Base-by-base conservation (phyloP, 2,888 invertebrate species). In the Encarsia formosa region DNA sequence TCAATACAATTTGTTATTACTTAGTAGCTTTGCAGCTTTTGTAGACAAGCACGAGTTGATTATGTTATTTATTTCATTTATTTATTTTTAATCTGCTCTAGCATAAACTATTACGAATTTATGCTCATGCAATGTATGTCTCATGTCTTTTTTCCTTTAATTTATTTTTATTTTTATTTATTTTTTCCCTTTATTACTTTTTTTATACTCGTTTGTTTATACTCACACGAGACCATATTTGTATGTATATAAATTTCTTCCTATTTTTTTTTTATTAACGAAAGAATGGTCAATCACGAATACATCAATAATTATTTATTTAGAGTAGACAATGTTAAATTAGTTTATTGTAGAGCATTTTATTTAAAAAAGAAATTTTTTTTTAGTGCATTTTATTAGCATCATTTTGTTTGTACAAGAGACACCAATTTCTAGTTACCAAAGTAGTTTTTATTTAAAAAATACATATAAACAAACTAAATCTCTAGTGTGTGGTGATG, bases 1-100 rank as follows among this genome's bases (percentile, higher is more conserved):
- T 70, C 67, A 71, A 63, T 67, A 67, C 63, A 64, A 67, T 71
- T 72, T 70, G 70, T 67, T 66, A 65, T 69, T 62, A n/a, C n/a
- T n/a, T n/a, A 62, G 69, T 73, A 71, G 72, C 72, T 73, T 73
- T 69, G 72, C 71, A 66, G 72, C 73, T 73, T 73, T 65, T 65
- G 71, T 73, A 73, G 73, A 71, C 70, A 61, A 72, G 73, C 73
- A 73, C 73, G 72, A 71, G 66, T 65, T 72, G 69, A 68, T 63
- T 71, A 69, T 71, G 62, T n/a, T n/a, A n/a, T n/a, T n/a, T n/a
- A n/a, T n/a, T n/a, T n/a, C n/a, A 61, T 61, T 45, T 56, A 63
- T 56, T 57, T 68, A 65, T 66, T 63, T 60, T 62, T 65, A 61
- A 63, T 66, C 69, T 66, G 63, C 71, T 68, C 63, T 63, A 67